phyloP scores from a whole-genome alignment of 2,888 invertebrate genomes.

The Palloptera scutellata region DNA sequence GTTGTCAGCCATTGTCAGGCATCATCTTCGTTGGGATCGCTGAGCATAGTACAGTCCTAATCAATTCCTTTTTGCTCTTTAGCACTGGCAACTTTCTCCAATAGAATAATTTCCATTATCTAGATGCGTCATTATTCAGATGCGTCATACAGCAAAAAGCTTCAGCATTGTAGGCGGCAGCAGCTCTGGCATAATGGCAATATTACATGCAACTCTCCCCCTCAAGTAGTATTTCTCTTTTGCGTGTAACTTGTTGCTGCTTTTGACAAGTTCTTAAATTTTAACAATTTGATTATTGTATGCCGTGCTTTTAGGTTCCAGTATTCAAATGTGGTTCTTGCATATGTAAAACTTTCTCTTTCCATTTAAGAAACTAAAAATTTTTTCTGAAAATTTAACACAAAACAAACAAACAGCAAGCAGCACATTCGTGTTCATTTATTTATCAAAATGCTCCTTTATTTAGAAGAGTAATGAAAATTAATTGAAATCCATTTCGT shows the following conservation, averaged over 20 bases:
- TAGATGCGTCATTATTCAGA: too few species aligned
- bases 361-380: neutral
- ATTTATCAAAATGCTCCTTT: too few species aligned
- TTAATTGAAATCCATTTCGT: too few species aligned
- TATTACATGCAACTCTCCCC: neutral
- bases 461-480: too few species aligned
- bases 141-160: too few species aligned
- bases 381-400: neutral
- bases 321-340: neutral
- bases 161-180: neutral
- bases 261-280: neutral
- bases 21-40: too few species aligned
- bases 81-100: too few species aligned
- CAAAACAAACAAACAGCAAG: neutral
- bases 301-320: neutral
- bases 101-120: too few species aligned
- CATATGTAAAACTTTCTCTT: neutral
- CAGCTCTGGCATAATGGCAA: conserved; percentile 20
- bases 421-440: too few species aligned
- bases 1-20: too few species aligned
- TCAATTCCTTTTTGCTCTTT: too few species aligned
- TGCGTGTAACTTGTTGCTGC: neutral
- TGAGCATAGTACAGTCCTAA: too few species aligned
- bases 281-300: neutral
- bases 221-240: neutral